These are phyloP conservation scores for Panzeria rudis DNA, from an alignment of 2,888 invertebrate genomes.

Conservation along the genomic window DNA sequence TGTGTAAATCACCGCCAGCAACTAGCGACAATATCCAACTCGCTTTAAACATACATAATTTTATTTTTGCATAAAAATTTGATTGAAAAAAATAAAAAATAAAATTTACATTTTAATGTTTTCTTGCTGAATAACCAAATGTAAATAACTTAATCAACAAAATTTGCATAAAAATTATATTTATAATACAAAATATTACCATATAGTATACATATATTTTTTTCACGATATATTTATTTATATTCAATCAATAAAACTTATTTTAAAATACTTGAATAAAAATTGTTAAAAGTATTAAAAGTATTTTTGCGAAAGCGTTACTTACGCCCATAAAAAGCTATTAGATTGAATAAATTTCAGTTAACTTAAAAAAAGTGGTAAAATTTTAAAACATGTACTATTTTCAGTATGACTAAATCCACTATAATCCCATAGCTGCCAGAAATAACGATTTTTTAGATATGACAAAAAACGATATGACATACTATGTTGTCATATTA, in stretches of 20 bases:
- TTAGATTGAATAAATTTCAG: not conserved
- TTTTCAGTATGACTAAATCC: too few species aligned
- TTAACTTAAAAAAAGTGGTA: too few species aligned
- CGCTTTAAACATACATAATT: not conserved
- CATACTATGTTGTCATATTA: too few species aligned
- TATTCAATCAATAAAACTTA: conserved; percentile 2
- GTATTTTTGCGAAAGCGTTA: not conserved
- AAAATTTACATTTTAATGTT: conserved; percentile 52
- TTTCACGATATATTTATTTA: not conserved
- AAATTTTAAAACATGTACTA: too few species aligned
- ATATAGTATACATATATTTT: not conserved
- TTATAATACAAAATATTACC: not conserved
- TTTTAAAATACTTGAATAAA: not conserved
- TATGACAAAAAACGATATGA: too few species aligned
- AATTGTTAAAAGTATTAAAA: not conserved
- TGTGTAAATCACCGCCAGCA: not conserved
- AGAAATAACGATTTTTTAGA: too few species aligned
- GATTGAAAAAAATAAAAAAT: not conserved
- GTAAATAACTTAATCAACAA: not conserved
- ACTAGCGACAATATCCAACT: not conserved
- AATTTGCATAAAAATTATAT: conserved; percentile 41
- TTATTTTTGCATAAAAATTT: conserved; percentile 9
- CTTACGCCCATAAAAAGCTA: not conserved
- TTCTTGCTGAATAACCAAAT: conserved; percentile 35
- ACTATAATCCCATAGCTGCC: too few species aligned